phyloP scores from a whole-genome alignment of 1,140 invertebrate species.

The Hyles vespertilio region DNA sequence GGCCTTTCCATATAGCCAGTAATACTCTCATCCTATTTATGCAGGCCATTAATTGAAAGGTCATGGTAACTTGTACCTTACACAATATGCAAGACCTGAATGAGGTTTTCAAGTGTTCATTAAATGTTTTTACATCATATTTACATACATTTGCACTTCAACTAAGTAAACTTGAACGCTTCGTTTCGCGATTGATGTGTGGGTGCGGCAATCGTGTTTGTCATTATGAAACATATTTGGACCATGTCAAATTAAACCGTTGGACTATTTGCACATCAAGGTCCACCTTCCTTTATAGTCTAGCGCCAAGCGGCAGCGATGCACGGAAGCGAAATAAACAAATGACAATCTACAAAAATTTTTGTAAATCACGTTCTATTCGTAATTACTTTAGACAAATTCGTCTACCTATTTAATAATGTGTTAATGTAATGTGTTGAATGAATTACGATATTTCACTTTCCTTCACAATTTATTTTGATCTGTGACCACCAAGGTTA shows the following conservation, averaged over 20 bases:
- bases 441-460: too few species aligned
- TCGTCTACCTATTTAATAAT: too few species aligned
- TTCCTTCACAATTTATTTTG: too few species aligned
- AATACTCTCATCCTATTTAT: too few species aligned
- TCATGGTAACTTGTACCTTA: conserved; percentile 15
- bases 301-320: too few species aligned
- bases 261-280: conserved; percentile 3
- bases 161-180: conserved; percentile 37
- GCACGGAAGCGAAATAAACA: too few species aligned
- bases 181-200: conserved; percentile 27
- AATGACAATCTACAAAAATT: too few species aligned
- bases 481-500: too few species aligned
- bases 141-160: conserved; percentile 36
- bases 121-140: conserved; percentile 43
- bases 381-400: too few species aligned
- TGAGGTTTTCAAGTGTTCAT: conserved; percentile 33
- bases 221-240: conserved; percentile 18
- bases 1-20: too few species aligned
- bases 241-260: conserved; percentile 22
- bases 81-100: conserved; percentile 19
- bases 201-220: conserved; percentile 11
- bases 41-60: conserved; percentile 7
- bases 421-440: too few species aligned
- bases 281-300: neutral
- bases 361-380: too few species aligned